These are phyloP conservation scores for Catocala nupta DNA, from an alignment of 2,888 invertebrate genomes.

Conservation along the genomic window DNA sequence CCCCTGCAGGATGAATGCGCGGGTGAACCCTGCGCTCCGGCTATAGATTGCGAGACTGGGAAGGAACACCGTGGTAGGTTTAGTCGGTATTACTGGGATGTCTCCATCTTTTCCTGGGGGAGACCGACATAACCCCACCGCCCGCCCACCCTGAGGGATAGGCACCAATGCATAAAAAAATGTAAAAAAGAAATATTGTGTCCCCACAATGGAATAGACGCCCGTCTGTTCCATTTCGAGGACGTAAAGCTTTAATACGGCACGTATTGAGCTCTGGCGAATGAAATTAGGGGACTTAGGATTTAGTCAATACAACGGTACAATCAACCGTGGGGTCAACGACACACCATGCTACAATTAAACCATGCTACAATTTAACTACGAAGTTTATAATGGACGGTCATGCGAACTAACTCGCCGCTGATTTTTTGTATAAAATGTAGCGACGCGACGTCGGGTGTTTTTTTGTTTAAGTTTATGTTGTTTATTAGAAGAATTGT, in stretches of 20 bases:
- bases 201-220: conserved; percentile 15
- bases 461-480: too few species aligned
- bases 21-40: too few species aligned
- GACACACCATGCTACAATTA: conserved; percentile 18
- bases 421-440: conserved; percentile 4
- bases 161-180: too few species aligned
- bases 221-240: conserved; percentile 36
- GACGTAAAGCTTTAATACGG: conserved; percentile 55
- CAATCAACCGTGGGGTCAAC: conserved; percentile 33
- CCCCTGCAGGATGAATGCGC: too few species aligned
- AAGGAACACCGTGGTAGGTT: too few species aligned
- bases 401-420: conserved; percentile 18
- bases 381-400: conserved; percentile 12
- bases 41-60: too few species aligned
- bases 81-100: too few species aligned
- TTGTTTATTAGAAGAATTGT: too few species aligned
- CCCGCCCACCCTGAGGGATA: too few species aligned
- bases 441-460: neutral
- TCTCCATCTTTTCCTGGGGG: too few species aligned
- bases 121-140: too few species aligned
- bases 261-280: conserved; percentile 67
- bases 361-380: conserved; percentile 13
- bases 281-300: conserved; percentile 63
- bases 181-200: too few species aligned
- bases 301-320: conserved; percentile 45